Conservation (phyloP, 2,888 invertebrate genomes). For the Agrilus cyanescens region DNA sequence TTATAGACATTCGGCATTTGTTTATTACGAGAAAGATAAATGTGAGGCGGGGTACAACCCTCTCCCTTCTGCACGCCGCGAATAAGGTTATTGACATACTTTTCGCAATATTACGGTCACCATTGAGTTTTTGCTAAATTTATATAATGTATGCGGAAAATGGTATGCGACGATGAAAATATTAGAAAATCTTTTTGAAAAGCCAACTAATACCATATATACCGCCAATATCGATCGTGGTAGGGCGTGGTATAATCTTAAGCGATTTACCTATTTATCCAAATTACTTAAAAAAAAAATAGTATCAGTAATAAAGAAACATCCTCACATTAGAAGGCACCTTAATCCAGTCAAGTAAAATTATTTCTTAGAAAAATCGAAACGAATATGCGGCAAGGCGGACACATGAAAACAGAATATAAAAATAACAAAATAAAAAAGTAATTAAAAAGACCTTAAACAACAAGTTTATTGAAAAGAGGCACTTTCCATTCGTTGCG, state of each 20-base stretch:
- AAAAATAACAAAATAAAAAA: conserved; percentile 1
- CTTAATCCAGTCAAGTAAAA: not conserved
- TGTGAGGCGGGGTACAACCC: no score
- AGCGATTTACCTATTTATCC: conserved; percentile 23
- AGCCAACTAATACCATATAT: conserved; percentile 27
- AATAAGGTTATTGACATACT: no score
- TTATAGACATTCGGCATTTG: no score
- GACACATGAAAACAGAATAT: not conserved
- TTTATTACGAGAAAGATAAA: no score
- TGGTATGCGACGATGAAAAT: no score
- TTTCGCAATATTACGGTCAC: no score
- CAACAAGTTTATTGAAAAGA: not conserved
- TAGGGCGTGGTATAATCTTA: conserved; percentile 29
- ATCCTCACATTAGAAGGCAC: no score
- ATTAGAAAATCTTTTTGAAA: conserved; percentile 16
- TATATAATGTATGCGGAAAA: no score
- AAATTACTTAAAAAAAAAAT: conserved; percentile 22
- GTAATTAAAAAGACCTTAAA: conserved; percentile 1
- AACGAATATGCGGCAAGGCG: not conserved
- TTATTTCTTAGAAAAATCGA: not conserved
- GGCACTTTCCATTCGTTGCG: not conserved
- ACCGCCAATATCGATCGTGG: conserved; percentile 28
- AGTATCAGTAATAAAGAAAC: conserved; percentile 10
- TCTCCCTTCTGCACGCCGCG: no score
- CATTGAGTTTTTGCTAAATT: no score